A percentile compares a stretch with the other conserved stretches of the same genome.
Evolutionary conservation across 1,140 invertebrate species (phyloP).

Genomic region (Drosophila suzukii): DNA sequence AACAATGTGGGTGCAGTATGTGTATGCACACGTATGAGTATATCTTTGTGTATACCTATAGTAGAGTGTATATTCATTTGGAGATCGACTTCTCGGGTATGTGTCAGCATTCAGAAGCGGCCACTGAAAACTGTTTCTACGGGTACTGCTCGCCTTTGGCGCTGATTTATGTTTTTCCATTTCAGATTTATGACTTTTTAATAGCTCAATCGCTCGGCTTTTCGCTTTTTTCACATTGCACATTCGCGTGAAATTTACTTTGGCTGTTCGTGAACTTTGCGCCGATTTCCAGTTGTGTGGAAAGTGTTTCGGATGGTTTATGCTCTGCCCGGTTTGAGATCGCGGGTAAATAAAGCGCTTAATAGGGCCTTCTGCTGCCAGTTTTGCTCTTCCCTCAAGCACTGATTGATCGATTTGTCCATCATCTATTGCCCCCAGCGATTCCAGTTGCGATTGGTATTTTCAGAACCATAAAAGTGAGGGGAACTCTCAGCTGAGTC

Average conservation of each 20-base stretch:
- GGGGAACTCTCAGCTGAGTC: slow-evolving; percentile 25
- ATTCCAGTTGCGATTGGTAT: slow-evolving; percentile 21
- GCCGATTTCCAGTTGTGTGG: slow-evolving; percentile 44
- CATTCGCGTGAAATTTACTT: slow-evolving; percentile 80
- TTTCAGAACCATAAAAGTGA: slow-evolving; percentile 20
- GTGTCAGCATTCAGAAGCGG: slow-evolving; percentile 62
- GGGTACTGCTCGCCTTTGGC: slow-evolving; percentile 58
- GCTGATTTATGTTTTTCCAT: slow-evolving; percentile 81
- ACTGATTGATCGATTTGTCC: slow-evolving; percentile 45
- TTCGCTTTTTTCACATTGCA: slow-evolving; percentile 63
- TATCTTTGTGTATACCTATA: slow-evolving; percentile 5
- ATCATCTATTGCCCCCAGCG: slow-evolving; percentile 29
- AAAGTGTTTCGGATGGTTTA: slow-evolving; percentile 49
- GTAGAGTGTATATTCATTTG: slow-evolving; percentile 2
- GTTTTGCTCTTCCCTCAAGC: slow-evolving; percentile 11
- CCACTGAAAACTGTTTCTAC: slow-evolving; percentile 66
- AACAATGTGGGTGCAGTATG: slow-evolving; percentile 74
- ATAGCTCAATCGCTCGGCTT: slow-evolving; percentile 72
- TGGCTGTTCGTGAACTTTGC: slow-evolving; percentile 69
- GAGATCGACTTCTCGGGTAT: slow-evolving; percentile 37
- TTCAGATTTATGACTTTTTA: slow-evolving; percentile 83
- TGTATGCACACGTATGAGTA: slow-evolving; percentile 28
- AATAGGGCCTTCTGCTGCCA: slow-evolving; percentile 41
- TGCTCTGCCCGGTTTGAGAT: slow-evolving; percentile 34
- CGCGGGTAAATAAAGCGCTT: slow-evolving; percentile 50